phyloP scores from a whole-genome alignment of 2,888 invertebrate genomes.

The Tethea ocularis region DNA sequence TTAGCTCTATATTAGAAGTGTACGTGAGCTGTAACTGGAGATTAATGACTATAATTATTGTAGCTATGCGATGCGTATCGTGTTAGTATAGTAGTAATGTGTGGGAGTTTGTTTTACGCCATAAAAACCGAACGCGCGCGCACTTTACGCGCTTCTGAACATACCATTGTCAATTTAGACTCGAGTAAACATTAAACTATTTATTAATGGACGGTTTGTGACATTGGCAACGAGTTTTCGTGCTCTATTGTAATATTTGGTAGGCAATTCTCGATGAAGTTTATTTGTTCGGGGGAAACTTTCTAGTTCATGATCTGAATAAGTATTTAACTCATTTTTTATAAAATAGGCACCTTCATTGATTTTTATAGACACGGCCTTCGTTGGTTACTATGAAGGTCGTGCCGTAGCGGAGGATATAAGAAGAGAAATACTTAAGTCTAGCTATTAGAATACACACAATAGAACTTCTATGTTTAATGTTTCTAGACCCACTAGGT shows the following conservation, averaged over 20 bases:
- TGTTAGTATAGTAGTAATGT: neutral
- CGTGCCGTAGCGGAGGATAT: neutral
- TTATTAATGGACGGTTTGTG: neutral
- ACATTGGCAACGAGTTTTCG: neutral
- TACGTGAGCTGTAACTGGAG: slow-evolving; percentile 19
- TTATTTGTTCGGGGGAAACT: neutral
- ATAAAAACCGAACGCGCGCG: slow-evolving; percentile 3
- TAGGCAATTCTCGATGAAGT: neutral
- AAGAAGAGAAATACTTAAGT: neutral
- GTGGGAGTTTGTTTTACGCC: slow-evolving; percentile 8
- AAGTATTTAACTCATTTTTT: neutral
- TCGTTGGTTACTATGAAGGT: slow-evolving; percentile 4
- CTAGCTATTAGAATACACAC: neutral
- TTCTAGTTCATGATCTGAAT: neutral
- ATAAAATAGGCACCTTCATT: slow-evolving; percentile 1
- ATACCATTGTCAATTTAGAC: slow-evolving; percentile 1
- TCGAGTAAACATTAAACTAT: neutral
- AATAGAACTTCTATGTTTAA: too few relatives aligned
- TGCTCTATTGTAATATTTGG: neutral
- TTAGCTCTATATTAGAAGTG: neutral
- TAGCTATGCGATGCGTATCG: neutral
- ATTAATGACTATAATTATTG: slow-evolving; percentile 10
- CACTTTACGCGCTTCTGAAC: slow-evolving; percentile 8
- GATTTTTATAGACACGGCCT: slow-evolving; percentile 4
- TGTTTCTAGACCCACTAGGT: too few relatives aligned